A percentile compares a stretch with the other conserved stretches of the same genome.
These are phyloP conservation scores for Listrodromus nycthemerus DNA, from an alignment of 2,888 invertebrate species.

Conservation along the genomic window DNA sequence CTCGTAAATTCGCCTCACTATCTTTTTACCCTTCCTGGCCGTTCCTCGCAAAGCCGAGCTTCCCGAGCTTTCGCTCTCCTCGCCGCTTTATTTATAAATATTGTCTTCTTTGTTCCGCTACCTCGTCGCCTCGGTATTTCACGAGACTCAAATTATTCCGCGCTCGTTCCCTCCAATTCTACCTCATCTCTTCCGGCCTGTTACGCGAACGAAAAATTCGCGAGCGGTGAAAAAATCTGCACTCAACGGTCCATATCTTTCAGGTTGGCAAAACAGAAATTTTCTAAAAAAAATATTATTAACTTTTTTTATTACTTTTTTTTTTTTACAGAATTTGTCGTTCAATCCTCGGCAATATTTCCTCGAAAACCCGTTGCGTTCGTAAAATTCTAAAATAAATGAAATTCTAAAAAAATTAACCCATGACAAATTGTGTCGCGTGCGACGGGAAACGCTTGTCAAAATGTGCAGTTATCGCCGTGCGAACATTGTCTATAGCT, in stretches of 20 bases:
- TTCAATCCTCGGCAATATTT: neutral
- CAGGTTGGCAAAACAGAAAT: neutral
- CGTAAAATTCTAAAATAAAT: neutral
- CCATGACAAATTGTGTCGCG: neutral
- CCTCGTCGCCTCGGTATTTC: neutral
- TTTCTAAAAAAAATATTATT: neutral
- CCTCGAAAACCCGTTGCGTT: neutral
- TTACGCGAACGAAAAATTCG: conserved; percentile 15
- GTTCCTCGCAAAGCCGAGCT: conserved; percentile 20
- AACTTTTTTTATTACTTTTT: neutral
- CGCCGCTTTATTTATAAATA: conserved; percentile 40
- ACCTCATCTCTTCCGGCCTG: conserved; percentile 18
- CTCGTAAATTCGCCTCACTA: conserved; percentile 54
- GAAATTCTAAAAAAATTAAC: neutral
- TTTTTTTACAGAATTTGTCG: too few species aligned
- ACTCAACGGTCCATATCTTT: neutral
- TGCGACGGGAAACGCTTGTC: neutral
- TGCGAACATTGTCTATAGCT: neutral
- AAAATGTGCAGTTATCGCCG: neutral
- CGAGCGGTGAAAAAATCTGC: neutral
- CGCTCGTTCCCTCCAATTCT: neutral
- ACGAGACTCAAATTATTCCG: conserved; percentile 3
- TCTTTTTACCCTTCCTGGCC: conserved; percentile 32
- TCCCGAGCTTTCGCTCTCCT: conserved; percentile 3
- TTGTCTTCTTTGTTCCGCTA: conserved; percentile 17